Evolutionary conservation across 2,797 vertebrate genomes (phyloP).

Genomic region (Macroramphosus scolopax): DNA sequence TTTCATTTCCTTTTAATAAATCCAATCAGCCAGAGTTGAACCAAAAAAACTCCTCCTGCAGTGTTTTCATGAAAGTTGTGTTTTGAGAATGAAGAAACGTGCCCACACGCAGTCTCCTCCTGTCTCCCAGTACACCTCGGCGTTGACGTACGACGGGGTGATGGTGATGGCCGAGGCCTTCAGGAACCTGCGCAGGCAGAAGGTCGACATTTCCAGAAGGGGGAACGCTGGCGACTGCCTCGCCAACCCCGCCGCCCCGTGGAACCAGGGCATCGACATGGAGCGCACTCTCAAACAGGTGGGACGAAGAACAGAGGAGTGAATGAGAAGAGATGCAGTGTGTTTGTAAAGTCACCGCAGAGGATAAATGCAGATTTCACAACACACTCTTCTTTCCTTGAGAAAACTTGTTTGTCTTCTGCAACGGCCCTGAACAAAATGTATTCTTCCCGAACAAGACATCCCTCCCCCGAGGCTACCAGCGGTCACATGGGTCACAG

Average conservation of each 20-base stretch:
- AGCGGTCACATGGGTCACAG: too few species aligned
- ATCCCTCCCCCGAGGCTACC: too few species aligned
- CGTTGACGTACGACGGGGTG: constrained; percentile 91
- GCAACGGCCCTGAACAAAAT: too few species aligned
- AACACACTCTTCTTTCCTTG: too few species aligned
- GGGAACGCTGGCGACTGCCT: constrained; percentile 94
- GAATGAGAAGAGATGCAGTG: too few species aligned
- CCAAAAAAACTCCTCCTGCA: background rate
- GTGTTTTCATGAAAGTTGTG: background rate
- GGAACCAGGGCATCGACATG: constrained; percentile 96
- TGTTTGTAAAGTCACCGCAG: too few species aligned
- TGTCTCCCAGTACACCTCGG: constrained; percentile 88
- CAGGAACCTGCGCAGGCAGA: constrained; percentile 89
- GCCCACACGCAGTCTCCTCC: background rate
- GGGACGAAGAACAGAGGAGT: background rate
- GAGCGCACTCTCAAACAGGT: constrained; percentile 95
- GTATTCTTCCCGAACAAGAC: too few species aligned
- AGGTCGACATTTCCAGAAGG: constrained; percentile 91
- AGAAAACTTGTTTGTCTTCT: too few species aligned
- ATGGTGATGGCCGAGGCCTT: constrained; percentile 98
- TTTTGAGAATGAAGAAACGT: too few species aligned
- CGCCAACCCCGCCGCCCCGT: constrained; percentile 92
- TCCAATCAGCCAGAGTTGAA: too few species aligned
- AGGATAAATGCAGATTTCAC: too few species aligned
- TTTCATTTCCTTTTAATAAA: too few species aligned